Conservation (phyloP, 2,113 vertebrate genomes). For the Gallinago jamesoni region DNA sequence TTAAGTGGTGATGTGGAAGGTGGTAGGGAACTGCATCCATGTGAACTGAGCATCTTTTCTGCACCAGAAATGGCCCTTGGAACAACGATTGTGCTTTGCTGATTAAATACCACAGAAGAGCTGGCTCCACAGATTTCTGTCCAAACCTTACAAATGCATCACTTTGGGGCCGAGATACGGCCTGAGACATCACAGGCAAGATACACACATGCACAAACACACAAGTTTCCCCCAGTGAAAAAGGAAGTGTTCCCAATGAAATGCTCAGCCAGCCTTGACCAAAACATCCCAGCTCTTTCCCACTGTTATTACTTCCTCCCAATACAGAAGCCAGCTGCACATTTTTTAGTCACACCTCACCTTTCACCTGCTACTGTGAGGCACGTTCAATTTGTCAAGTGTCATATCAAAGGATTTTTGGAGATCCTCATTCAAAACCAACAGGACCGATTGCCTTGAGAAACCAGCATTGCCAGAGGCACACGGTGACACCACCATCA, state of each 20-base stretch:
- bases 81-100: neutral
- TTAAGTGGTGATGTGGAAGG: neutral
- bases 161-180: neutral
- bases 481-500: neutral
- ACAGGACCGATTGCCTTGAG: neutral
- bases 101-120: neutral
- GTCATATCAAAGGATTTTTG: conserved; percentile 12
- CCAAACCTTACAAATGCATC: neutral
- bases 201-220: neutral
- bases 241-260: neutral
- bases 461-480: conserved; percentile 2
- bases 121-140: neutral
- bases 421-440: neutral
- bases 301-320: neutral
- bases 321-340: neutral
- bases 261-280: neutral
- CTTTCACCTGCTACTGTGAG: neutral
- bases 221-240: neutral
- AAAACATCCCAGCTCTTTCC: neutral
- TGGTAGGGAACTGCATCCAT: neutral
- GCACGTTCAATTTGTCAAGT: neutral
- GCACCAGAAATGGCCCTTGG: neutral
- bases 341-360: neutral
- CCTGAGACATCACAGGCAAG: neutral
- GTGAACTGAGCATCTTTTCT: neutral